These are phyloP conservation scores for Copidosoma aretas DNA, from an alignment of 2,888 invertebrate species.

Conservation along the genomic window DNA sequence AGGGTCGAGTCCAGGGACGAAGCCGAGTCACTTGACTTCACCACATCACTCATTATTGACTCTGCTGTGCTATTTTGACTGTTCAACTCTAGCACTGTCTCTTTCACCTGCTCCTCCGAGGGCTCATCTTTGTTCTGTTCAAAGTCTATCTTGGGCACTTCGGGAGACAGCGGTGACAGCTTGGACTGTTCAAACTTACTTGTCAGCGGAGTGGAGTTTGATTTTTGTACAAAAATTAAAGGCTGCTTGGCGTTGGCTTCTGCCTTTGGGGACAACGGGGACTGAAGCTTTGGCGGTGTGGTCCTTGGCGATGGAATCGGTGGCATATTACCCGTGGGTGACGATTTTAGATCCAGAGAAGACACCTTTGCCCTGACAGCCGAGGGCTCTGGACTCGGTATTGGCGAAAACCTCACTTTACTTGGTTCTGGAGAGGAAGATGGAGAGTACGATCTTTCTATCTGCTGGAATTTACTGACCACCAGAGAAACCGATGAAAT, in stretches of 20 bases:
- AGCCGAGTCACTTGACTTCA: conserved; percentile 28
- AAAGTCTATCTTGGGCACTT: conserved; percentile 35
- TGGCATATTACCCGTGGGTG: conserved; percentile 46
- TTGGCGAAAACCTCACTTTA: conserved; percentile 57
- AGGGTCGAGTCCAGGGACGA: conserved; percentile 38
- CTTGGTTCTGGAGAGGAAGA: conserved; percentile 56
- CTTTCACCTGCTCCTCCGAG: conserved; percentile 35
- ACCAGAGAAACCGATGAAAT: conserved; percentile 59
- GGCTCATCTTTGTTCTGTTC: conserved; percentile 42
- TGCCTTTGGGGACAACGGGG: conserved; percentile 51
- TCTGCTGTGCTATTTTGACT: conserved; percentile 32
- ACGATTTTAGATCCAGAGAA: conserved; percentile 53
- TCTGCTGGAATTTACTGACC: conserved; percentile 60
- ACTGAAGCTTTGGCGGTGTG: conserved; percentile 47
- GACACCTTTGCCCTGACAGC: conserved; percentile 44
- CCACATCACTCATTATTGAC: conserved; percentile 20
- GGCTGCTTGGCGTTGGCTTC: conserved; percentile 37
- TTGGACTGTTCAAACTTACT: conserved; percentile 29
- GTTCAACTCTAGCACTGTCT: conserved; percentile 37
- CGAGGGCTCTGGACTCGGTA: conserved; percentile 56
- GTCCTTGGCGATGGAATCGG: conserved; percentile 53
- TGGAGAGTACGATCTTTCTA: conserved; percentile 56
- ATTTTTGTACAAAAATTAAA: conserved; percentile 44
- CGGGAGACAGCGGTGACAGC: conserved; percentile 1
- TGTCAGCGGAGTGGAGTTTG: conserved; percentile 45